phyloP scores from a whole-genome alignment of 2,113 vertebrate genomes.

The Ptilorrhoa leucosticta region DNA sequence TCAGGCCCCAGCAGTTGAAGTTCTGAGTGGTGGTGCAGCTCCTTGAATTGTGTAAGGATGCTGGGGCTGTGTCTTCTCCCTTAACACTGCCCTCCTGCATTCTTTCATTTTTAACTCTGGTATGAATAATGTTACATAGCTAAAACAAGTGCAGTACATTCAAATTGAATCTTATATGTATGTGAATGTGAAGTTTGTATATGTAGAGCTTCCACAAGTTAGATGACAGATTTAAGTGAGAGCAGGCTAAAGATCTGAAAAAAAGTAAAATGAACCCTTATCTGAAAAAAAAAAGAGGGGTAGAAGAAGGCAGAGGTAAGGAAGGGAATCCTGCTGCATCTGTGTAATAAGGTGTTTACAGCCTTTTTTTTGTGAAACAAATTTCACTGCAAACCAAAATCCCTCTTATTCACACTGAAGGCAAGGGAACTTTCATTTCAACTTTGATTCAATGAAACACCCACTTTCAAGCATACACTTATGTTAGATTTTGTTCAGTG shows the following conservation, averaged over 20 bases:
- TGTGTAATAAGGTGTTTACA: not conserved
- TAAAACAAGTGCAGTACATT: not conserved
- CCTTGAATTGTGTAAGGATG: not conserved
- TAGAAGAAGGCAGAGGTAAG: not conserved
- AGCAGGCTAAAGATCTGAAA: not conserved
- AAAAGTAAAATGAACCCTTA: not conserved
- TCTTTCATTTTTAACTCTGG: not conserved
- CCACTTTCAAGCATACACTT: not conserved
- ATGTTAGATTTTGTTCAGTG: not conserved
- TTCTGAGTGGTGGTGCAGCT: not conserved
- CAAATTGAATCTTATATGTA: not conserved
- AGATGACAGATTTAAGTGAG: not conserved
- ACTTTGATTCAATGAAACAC: not conserved
- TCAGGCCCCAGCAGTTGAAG: not conserved
- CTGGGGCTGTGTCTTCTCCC: too few relatives aligned
- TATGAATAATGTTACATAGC: not conserved
- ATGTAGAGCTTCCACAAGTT: not conserved
- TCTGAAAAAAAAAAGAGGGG: not conserved
- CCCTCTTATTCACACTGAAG: not conserved
- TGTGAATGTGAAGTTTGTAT: not conserved
- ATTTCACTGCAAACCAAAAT: not conserved
- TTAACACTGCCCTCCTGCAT: not conserved
- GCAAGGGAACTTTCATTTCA: not conserved
- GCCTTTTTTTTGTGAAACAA: not conserved
- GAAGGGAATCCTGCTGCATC: not conserved